These are phyloP conservation scores for Drosophila neutralis DNA, from an alignment of 2,888 invertebrate species.

Conservation along the genomic window DNA sequence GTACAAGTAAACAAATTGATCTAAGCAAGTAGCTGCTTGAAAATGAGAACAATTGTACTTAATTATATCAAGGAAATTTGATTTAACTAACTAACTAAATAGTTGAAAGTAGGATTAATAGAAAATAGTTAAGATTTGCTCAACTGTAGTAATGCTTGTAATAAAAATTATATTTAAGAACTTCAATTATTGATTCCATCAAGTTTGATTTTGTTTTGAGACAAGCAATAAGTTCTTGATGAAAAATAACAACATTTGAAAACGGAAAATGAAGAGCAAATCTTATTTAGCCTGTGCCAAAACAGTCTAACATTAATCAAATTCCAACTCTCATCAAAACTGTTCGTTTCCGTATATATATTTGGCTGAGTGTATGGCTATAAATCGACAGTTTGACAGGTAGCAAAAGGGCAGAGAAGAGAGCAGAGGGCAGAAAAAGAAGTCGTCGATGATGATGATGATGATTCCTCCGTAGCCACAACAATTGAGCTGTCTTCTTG, in stretches of 20 bases:
- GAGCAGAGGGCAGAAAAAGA: constrained; percentile 1
- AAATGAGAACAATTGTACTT: background rate
- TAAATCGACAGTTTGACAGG: constrained; percentile 47
- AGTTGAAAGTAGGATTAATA: background rate
- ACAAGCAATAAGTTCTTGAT: background rate
- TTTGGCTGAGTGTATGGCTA: constrained; percentile 20
- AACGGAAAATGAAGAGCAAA: background rate
- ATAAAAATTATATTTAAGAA: background rate
- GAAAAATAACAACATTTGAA: background rate
- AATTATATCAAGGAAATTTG: background rate
- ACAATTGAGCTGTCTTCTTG: constrained; percentile 59
- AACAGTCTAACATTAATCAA: background rate
- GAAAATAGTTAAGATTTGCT: background rate
- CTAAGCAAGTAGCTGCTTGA: background rate
- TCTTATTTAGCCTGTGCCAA: background rate
- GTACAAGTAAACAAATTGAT: background rate
- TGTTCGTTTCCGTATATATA: background rate
- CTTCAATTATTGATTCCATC: background rate
- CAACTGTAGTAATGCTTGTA: background rate
- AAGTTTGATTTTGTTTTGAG: background rate
- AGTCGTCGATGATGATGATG: constrained; percentile 14
- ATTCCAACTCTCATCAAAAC: background rate
- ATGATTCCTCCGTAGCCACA: constrained; percentile 35
- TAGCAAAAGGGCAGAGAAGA: constrained; percentile 16
- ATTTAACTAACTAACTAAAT: background rate